Evolutionary conservation across 2,113 vertebrate species (phyloP).

Genomic region (Monarcha castaneiventris): DNA sequence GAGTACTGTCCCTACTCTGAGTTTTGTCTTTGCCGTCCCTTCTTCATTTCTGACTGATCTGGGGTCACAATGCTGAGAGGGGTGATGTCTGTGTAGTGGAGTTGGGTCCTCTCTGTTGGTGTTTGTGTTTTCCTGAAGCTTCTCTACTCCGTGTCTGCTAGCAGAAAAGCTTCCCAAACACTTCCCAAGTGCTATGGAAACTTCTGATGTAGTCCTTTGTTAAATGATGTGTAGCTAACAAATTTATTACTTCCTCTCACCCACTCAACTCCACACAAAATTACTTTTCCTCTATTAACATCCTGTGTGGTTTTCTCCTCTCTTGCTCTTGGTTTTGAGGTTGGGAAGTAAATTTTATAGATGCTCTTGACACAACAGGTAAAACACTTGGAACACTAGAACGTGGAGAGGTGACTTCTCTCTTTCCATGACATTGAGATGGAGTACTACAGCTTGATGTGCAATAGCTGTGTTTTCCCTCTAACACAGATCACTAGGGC

Average conservation of each 20-base stretch:
- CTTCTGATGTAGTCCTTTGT: not conserved
- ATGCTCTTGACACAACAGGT: not conserved
- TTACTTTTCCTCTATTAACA: not conserved
- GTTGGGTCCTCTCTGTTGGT: not conserved
- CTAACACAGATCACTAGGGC: not conserved
- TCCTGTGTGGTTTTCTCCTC: not conserved
- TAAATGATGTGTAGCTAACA: not conserved
- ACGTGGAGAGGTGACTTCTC: accelerated
- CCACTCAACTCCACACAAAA: not conserved
- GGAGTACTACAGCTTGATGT: not conserved
- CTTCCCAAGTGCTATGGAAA: not conserved
- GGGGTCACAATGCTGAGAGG: not conserved
- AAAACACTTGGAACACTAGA: not conserved
- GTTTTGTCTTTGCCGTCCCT: not conserved
- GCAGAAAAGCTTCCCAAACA: not conserved
- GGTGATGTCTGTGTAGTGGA: not conserved
- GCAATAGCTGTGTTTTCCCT: not conserved
- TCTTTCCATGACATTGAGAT: not conserved
- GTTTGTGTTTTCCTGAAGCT: not conserved
- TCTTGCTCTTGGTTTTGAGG: not conserved
- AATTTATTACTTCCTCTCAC: slow-evolving; percentile 1
- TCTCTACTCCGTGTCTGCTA: not conserved
- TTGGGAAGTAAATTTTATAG: not conserved
- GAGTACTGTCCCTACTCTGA: not conserved
- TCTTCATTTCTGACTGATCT: not conserved